Conservation (phyloP, 2,888 invertebrate species). For the Belgica antarctica region DNA sequence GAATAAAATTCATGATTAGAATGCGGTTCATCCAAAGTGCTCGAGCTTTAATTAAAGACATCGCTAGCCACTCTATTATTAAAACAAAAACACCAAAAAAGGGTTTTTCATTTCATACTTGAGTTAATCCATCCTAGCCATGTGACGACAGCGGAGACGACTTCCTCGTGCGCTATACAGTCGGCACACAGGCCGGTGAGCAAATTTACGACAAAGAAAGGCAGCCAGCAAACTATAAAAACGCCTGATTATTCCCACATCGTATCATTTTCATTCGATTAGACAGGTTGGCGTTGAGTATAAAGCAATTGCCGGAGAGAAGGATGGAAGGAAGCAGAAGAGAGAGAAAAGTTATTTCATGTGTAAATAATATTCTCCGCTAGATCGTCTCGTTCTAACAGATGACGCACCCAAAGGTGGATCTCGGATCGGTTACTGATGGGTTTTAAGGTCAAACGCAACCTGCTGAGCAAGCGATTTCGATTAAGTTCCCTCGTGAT, state of each 20-base stretch:
- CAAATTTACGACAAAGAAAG: conserved; percentile 93
- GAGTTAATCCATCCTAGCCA: conserved; percentile 59
- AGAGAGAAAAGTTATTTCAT: neutral
- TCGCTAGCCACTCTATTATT: no score
- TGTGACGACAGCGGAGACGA: conserved; percentile 83
- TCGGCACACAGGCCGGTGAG: conserved; percentile 84
- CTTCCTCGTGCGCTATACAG: conserved; percentile 84
- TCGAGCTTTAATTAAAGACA: no score
- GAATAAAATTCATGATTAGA: no score
- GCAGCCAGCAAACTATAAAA: conserved; percentile 85
- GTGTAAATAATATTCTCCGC: neutral
- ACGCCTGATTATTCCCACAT: conserved; percentile 23
- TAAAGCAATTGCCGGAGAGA: neutral
- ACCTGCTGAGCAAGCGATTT: no score
- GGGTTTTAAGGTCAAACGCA: no score
- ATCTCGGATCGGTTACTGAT: no score
- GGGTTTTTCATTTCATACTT: neutral
- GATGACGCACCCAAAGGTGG: neutral
- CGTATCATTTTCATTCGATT: conserved; percentile 34
- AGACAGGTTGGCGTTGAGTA: conserved; percentile 22
- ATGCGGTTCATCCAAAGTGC: no score
- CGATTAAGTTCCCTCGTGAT: no score
- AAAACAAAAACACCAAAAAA: neutral
- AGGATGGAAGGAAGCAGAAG: neutral
- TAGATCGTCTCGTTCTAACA: neutral